A percentile compares a stretch with the other conserved stretches of the same genome.
Conservation (phyloP, 2,797 vertebrate species). For the Tokudaia muenninki region DNA sequence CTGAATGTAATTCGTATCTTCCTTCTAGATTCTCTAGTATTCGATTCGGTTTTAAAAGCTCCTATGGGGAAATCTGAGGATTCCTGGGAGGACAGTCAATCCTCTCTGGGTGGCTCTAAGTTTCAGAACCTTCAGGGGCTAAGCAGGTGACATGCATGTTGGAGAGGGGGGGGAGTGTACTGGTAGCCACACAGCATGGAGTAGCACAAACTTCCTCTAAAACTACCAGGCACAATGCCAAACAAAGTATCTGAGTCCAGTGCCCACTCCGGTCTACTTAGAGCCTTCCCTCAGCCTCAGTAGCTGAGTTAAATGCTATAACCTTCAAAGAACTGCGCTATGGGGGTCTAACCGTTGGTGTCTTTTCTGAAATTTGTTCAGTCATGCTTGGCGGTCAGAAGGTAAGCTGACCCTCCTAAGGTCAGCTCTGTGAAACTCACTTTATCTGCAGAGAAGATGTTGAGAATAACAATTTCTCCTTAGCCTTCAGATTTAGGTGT, state of each 20-base stretch:
- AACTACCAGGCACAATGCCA: neutral
- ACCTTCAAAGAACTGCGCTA: neutral
- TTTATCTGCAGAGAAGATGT: conserved; percentile 14
- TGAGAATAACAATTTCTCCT: conserved; percentile 11
- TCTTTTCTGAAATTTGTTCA: conserved; percentile 3
- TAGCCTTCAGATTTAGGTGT: neutral
- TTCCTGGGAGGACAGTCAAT: neutral
- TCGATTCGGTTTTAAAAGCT: neutral
- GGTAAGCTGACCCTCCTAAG: neutral
- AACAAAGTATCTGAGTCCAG: neutral
- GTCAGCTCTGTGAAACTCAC: neutral
- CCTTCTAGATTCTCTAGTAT: conserved; percentile 11
- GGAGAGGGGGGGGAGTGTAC: neutral
- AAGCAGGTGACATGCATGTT: neutral
- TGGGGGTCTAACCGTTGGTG: neutral
- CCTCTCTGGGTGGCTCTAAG: neutral
- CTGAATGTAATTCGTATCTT: neutral
- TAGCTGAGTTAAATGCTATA: neutral
- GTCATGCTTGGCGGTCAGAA: neutral
- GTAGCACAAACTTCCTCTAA: neutral
- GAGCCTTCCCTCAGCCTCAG: neutral
- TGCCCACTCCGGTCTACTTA: neutral
- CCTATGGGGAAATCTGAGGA: neutral
- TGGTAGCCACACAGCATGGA: neutral
- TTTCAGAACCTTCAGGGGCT: neutral